These are phyloP conservation scores for Eutolmus rufibarbis DNA, from an alignment of 2,888 invertebrate species.

Conservation along the genomic window DNA sequence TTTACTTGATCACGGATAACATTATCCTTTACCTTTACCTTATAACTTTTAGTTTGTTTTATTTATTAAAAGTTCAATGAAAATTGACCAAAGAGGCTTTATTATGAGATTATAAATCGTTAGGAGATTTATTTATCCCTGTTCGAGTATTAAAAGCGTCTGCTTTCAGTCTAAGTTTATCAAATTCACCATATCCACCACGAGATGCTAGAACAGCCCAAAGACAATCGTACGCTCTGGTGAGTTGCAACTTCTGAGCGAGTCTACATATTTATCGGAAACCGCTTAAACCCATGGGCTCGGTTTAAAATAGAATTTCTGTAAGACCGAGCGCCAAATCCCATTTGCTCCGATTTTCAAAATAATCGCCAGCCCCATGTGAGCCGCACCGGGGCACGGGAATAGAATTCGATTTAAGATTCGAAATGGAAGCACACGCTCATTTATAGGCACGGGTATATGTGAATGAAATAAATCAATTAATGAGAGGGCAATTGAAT, in stretches of 20 bases:
- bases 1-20: no score
- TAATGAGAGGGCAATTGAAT: slow-evolving; percentile 46
- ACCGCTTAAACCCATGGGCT: neutral
- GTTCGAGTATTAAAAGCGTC: neutral
- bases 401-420: slow-evolving; percentile 31
- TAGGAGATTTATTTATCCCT: no score
- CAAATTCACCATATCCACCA: neutral
- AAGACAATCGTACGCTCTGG: neutral
- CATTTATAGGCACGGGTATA: slow-evolving; percentile 9
- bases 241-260: neutral
- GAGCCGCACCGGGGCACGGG: neutral
- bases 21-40: no score
- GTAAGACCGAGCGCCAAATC: neutral
- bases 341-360: neutral
- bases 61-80: no score
- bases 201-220: neutral
- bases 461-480: slow-evolving; percentile 45
- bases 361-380: neutral
- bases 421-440: slow-evolving; percentile 21
- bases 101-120: no score
- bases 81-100: no score
- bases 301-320: neutral
- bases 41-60: no score
- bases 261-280: neutral
- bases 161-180: neutral